Base-by-base conservation (phyloP, 2,888 invertebrate genomes). In the Drosophila subsilvestris region DNA sequence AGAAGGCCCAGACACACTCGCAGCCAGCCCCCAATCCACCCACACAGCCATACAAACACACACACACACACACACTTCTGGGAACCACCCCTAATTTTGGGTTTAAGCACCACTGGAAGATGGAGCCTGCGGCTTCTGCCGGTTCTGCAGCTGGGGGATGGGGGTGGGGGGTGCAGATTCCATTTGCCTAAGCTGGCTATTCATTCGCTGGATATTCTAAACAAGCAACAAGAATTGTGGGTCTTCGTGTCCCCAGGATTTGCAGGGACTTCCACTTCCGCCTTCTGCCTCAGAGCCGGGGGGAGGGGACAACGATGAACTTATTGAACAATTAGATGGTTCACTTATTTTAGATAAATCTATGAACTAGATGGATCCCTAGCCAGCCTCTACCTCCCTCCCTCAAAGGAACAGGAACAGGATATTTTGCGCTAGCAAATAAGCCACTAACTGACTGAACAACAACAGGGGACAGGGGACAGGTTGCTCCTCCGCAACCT, bases 181-280 rank as follows among this genome's bases (percentile, higher is more conserved):
- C 78, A 83, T 71, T 79, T 81, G 76, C 50, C 84, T 83, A 83
- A 89, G 83, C 83, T 76, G 86, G 83, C 88, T 89, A 84, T 84
- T 84, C 83, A 84, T 89, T 89, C 83, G 77, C 48, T 70, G 72
- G 74, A 88, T 87, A 82, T 89, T 76, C 86, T 79, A 89, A 85
- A 85, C 86, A 84, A 87, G 82, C 86, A 84, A 82, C 86, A 82
- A 86, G 82, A 81, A 50, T 51, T 48, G 55, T 43, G 65, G 62
- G 29, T n/a, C 47, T 69, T 70, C n/a, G 70, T 61, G 37, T 61
- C 61, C 61, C 32, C 62, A 37, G 37, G 37, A 37, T 37, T 37
- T n/a, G 37, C 37, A 37, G 25, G 29, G 55, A 45, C 61, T 66
- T 62, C 7, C 77, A 45, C 61, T 66, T 62, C 7, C 77, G 27